Evolutionary conservation across 2,888 invertebrate species (phyloP).

Genomic region (Eueremaeus valkanovi): DNA sequence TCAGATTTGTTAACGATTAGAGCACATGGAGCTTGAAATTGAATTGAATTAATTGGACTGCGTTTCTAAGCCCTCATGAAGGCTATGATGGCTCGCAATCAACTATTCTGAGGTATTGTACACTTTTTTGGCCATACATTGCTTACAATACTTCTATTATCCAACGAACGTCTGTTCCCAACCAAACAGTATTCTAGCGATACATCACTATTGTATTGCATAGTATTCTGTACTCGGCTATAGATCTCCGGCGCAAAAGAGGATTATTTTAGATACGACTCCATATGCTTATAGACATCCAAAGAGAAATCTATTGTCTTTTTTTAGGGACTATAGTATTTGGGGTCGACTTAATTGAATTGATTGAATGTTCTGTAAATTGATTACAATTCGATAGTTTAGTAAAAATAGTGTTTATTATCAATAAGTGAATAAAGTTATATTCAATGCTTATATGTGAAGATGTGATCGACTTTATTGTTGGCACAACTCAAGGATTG

Average conservation of each 20-base stretch:
- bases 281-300: neutral
- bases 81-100: no score
- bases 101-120: slow-evolving; percentile 2
- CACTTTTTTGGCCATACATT: neutral
- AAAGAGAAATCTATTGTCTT: neutral
- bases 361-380: neutral
- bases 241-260: neutral
- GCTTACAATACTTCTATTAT: neutral
- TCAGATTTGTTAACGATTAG: neutral
- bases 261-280: neutral
- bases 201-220: neutral
- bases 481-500: slow-evolving; percentile 12
- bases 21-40: neutral
- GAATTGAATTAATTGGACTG: neutral
- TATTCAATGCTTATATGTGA: neutral
- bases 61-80: neutral
- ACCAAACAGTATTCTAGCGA: neutral
- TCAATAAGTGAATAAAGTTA: neutral
- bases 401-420: neutral
- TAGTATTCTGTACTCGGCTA: neutral
- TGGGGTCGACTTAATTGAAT: no score
- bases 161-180: neutral
- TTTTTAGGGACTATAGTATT: no score
- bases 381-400: neutral
- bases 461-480: slow-evolving; percentile 20